Evolutionary conservation across 2,113 vertebrate species (phyloP).

Genomic region (Falco punctatus): DNA sequence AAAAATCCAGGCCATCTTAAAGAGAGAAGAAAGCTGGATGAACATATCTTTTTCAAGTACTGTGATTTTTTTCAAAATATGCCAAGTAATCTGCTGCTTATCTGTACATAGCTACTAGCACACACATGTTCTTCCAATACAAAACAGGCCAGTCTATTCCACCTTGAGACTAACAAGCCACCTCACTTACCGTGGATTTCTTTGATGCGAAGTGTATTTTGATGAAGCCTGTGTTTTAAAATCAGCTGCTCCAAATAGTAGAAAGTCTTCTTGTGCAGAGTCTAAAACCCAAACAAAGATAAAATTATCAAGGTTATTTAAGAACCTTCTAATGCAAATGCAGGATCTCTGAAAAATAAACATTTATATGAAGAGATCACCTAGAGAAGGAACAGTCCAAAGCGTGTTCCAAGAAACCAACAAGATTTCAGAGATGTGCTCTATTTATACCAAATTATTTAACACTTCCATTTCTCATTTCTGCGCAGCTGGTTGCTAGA

Average conservation of each 20-base stretch:
- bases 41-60: not conserved
- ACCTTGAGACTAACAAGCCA: not conserved
- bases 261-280: constrained; percentile 96
- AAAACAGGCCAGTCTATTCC: not conserved
- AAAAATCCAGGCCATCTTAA: constrained; percentile 96
- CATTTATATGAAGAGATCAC: not conserved
- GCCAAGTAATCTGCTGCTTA: not conserved
- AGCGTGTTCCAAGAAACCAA: not conserved
- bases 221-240: constrained; percentile 93
- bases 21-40: constrained; percentile 3
- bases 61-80: fast-evolving
- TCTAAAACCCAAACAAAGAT: constrained; percentile 73
- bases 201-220: constrained; percentile 93
- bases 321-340: not conserved
- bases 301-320: not conserved
- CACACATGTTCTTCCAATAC: not conserved
- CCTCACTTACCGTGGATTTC: constrained; percentile 89
- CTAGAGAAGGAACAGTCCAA: not conserved
- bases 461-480: not conserved
- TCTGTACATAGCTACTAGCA: not conserved
- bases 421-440: not conserved
- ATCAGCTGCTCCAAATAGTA: constrained; percentile 97
- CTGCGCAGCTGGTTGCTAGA: not conserved
- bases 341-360: not conserved
- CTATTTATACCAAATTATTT: not conserved